Conservation (phyloP, 1,140 invertebrate species). For the Odontomachus brunneus region DNA sequence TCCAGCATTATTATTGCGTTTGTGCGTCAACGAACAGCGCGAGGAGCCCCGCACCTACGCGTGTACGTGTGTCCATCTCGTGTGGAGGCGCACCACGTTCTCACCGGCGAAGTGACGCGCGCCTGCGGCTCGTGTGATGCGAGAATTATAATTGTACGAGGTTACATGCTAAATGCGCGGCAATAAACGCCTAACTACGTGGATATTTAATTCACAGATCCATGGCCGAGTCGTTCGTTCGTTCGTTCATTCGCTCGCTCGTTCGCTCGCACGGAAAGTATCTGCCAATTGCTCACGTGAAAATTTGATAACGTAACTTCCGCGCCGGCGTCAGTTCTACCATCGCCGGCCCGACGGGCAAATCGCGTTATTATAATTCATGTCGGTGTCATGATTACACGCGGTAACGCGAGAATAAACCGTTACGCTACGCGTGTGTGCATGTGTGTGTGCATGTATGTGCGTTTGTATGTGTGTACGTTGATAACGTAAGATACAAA, state of each 20-base stretch:
- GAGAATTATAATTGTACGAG: slow-evolving; percentile 34
- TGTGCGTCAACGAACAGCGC: slow-evolving; percentile 11
- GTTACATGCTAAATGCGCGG: slow-evolving; percentile 21
- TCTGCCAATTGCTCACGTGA: neutral
- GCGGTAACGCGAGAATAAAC: neutral
- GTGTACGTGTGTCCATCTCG: neutral
- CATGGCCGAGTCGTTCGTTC: neutral
- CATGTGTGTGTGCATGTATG: too few relatives aligned
- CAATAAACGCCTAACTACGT: slow-evolving; percentile 35
- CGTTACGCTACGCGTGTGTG: too few relatives aligned
- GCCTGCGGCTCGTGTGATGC: neutral
- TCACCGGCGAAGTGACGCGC: too few relatives aligned
- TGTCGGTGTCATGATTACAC: too few relatives aligned
- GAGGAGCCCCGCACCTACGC: too few relatives aligned
- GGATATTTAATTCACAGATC: slow-evolving; percentile 21
- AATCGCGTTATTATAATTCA: too few relatives aligned
- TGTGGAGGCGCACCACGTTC: neutral
- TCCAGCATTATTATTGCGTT: slow-evolving; percentile 9
- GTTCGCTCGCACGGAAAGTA: neutral
- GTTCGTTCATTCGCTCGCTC: neutral
- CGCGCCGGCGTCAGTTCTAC: too few relatives aligned
- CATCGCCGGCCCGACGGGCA: too few relatives aligned
- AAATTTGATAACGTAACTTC: neutral
- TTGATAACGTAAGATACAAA: neutral
- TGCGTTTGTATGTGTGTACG: neutral